These are phyloP conservation scores for Hucho hucho DNA, from an alignment of 2,113 vertebrate genomes.

Conservation along the genomic window DNA sequence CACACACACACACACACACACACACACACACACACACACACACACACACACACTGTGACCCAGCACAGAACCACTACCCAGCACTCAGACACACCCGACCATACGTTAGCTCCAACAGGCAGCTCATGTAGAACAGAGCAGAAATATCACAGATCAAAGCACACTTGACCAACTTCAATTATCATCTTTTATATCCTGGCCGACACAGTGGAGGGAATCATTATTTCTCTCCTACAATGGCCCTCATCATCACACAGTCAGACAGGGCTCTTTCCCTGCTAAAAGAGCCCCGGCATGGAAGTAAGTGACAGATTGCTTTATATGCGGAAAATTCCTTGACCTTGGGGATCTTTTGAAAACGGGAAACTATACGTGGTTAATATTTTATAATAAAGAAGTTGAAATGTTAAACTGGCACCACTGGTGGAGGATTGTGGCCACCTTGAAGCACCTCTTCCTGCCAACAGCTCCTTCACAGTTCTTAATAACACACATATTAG, in stretches of 20 bases:
- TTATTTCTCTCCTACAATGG: constrained; percentile 43
- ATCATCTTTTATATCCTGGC: constrained; percentile 40
- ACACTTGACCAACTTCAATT: constrained; percentile 56
- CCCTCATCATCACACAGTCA: constrained; percentile 41
- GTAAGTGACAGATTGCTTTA: constrained; percentile 43
- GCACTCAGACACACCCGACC: not conserved
- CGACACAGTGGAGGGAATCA: constrained; percentile 38
- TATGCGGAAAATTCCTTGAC: constrained; percentile 46
- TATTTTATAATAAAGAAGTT: constrained; percentile 55
- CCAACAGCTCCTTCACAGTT: constrained; percentile 10
- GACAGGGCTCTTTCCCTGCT: constrained; percentile 26
- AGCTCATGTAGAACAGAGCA: constrained; percentile 26
- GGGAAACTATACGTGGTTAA: constrained; percentile 41
- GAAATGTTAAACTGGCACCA: constrained; percentile 47
- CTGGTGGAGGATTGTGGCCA: constrained; percentile 30
- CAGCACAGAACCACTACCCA: not conserved
- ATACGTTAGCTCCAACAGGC: constrained; percentile 4
- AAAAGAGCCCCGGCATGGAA: constrained; percentile 35
- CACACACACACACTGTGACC: constrained; percentile 12
- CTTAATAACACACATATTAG: constrained; percentile 31
- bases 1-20: constrained; percentile 17
- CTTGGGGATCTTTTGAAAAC: constrained; percentile 49
- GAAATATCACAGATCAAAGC: constrained; percentile 50
- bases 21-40: constrained; percentile 27
- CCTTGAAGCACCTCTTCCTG: not conserved